Evolutionary conservation across 1,140 invertebrate genomes (phyloP).

Genomic region (Cotesia chilonis): DNA sequence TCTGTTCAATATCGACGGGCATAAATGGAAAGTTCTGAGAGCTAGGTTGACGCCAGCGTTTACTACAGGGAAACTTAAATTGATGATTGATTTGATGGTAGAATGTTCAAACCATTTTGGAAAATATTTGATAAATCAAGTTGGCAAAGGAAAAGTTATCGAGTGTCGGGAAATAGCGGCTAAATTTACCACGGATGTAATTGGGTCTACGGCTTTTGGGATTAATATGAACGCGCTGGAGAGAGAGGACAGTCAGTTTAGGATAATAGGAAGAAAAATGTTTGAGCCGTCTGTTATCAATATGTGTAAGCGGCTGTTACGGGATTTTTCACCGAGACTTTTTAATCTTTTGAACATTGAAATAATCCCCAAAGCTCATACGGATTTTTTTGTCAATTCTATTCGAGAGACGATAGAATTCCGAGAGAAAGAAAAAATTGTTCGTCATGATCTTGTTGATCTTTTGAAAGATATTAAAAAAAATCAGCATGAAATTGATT

Average conservation of each 20-base stretch:
- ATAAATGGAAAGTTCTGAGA: conserved; percentile 54
- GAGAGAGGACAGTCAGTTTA: conserved; percentile 54
- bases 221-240: conserved; percentile 65
- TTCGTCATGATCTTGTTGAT: conserved; percentile 66
- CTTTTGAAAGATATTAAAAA: conserved; percentile 57
- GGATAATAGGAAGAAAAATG: conserved; percentile 51
- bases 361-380: neutral
- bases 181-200: conserved; percentile 66
- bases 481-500: conserved; percentile 25
- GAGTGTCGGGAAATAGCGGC: conserved; percentile 51
- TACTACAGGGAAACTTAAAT: conserved; percentile 59
- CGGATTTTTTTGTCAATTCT: conserved; percentile 19
- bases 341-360: neutral
- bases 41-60: conserved; percentile 58
- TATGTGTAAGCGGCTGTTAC: neutral
- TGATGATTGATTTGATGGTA: conserved; percentile 53
- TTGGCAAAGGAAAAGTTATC: conserved; percentile 35
- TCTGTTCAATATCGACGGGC: conserved; percentile 48
- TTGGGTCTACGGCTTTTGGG: conserved; percentile 70
- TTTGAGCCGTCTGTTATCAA: conserved; percentile 32
- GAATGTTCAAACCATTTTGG: conserved; percentile 45
- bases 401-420: conserved; percentile 55
- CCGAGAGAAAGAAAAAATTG: conserved; percentile 58
- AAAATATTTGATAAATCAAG: conserved; percentile 35
- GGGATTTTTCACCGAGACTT: conserved; percentile 5